Percentiles rank a stretch among this genome's conserved stretches.
phyloP scores from a whole-genome alignment of 2,888 invertebrate genomes.

The Bhutanitis thaidina region DNA sequence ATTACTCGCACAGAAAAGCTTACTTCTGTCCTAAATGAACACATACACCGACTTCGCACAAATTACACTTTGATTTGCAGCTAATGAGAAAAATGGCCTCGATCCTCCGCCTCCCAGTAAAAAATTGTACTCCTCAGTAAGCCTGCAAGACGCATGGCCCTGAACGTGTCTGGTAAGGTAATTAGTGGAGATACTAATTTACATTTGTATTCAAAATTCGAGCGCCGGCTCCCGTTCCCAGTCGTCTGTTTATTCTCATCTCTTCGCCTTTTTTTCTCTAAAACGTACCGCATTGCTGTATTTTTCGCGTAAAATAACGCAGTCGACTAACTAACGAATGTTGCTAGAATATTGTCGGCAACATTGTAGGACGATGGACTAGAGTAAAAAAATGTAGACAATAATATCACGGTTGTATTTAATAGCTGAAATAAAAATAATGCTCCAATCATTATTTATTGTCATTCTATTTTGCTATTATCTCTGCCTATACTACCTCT shows the following conservation, averaged over 20 bases:
- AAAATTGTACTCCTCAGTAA: conserved; percentile 67
- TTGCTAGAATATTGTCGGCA: conserved; percentile 31
- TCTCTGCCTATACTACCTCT: too few relatives aligned
- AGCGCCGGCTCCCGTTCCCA: conserved; percentile 73
- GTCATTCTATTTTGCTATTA: too few relatives aligned
- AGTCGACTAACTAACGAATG: conserved; percentile 68
- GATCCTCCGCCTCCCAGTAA: conserved; percentile 59
- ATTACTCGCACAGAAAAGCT: conserved; percentile 10
- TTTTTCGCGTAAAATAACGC: conserved; percentile 75
- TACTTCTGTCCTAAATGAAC: conserved; percentile 19
- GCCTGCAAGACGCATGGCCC: conserved; percentile 76
- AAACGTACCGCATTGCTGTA: conserved; percentile 77
- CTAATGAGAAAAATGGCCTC: conserved; percentile 65
- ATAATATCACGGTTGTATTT: too few relatives aligned
- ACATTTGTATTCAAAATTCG: conserved; percentile 82
- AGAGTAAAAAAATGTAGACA: too few relatives aligned
- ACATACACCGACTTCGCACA: conserved; percentile 32
- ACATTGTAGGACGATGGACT: conserved; percentile 5
- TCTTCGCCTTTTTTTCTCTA: conserved; percentile 52
- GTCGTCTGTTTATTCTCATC: conserved; percentile 79
- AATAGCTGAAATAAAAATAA: too few relatives aligned
- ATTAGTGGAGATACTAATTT: conserved; percentile 80
- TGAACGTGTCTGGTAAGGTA: conserved; percentile 73
- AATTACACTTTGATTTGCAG: conserved; percentile 53
- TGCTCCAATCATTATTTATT: too few relatives aligned